Conservation (phyloP, 2,888 invertebrate species). For the Megalurothrips usitatus region DNA sequence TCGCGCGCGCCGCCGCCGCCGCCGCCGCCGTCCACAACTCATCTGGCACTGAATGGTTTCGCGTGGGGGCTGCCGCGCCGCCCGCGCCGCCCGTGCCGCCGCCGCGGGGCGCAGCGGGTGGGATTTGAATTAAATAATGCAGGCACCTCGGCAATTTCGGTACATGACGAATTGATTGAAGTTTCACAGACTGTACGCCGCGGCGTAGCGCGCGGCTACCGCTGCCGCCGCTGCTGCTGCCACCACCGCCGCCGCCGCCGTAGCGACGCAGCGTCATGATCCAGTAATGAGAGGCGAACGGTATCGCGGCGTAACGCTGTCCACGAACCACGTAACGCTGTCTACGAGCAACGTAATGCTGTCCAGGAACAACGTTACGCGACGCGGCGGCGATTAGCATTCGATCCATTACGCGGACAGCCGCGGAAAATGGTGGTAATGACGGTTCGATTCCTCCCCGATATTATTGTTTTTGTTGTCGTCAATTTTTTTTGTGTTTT, state of each 20-base stretch:
- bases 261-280: neutral
- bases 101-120: neutral
- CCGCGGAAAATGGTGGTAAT: too few species aligned
- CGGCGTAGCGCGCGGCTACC: neutral
- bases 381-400: too few species aligned
- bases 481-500: too few species aligned
- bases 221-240: too few species aligned
- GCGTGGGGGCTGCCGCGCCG: neutral
- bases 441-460: too few species aligned
- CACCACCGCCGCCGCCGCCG: too few species aligned
- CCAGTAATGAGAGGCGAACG: slow-evolving; percentile 16
- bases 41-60: slow-evolving; percentile 8
- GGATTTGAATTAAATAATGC: slow-evolving; percentile 27
- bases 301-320: neutral
- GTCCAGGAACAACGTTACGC: too few species aligned
- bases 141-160: slow-evolving; percentile 22
- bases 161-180: slow-evolving; percentile 26
- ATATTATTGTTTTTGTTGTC: too few species aligned
- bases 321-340: too few species aligned
- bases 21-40: neutral
- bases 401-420: too few species aligned
- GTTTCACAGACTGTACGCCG: neutral
- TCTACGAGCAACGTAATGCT: too few species aligned
- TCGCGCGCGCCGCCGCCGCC: neutral
- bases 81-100: neutral